These are phyloP conservation scores for Hippopotamyrus pictus DNA, from an alignment of 2,797 vertebrate species.

Conservation along the genomic window DNA sequence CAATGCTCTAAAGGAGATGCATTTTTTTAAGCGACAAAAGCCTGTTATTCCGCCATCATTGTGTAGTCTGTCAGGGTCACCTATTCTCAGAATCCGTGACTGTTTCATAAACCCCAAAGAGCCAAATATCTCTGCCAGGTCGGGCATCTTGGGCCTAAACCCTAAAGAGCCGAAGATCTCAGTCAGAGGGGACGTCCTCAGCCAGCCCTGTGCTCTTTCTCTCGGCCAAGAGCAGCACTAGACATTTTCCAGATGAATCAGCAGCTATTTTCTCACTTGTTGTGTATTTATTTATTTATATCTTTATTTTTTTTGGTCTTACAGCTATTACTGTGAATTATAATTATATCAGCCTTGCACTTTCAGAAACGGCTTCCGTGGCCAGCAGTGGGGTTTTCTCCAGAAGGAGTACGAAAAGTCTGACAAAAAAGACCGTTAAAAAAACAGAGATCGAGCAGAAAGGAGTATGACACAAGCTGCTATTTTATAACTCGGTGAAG, in stretches of 20 bases:
- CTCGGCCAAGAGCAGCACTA: neutral
- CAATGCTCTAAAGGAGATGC: neutral
- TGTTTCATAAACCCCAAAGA: neutral
- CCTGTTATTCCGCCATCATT: neutral
- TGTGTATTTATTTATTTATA: neutral
- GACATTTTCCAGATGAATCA: conserved; percentile 5
- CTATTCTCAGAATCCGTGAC: neutral
- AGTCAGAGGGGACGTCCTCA: neutral
- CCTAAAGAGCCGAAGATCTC: neutral
- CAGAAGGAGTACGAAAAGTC: conserved; percentile 19
- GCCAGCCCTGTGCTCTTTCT: neutral
- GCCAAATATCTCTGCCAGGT: neutral
- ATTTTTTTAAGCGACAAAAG: neutral
- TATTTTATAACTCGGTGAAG: neutral
- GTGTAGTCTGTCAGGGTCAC: neutral
- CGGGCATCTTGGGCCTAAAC: neutral
- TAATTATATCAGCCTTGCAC: conserved; percentile 18
- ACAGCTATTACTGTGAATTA: conserved; percentile 5
- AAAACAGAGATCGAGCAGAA: conserved; percentile 54
- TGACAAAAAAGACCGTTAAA: conserved; percentile 42
- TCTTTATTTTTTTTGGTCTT: neutral
- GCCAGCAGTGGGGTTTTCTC: conserved; percentile 24
- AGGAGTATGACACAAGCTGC: neutral
- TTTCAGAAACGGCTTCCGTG: conserved; percentile 39
- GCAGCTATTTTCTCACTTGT: conserved; percentile 27